Base-by-base conservation (phyloP, 2,113 vertebrate species). In the Salminus brasiliensis region DNA sequence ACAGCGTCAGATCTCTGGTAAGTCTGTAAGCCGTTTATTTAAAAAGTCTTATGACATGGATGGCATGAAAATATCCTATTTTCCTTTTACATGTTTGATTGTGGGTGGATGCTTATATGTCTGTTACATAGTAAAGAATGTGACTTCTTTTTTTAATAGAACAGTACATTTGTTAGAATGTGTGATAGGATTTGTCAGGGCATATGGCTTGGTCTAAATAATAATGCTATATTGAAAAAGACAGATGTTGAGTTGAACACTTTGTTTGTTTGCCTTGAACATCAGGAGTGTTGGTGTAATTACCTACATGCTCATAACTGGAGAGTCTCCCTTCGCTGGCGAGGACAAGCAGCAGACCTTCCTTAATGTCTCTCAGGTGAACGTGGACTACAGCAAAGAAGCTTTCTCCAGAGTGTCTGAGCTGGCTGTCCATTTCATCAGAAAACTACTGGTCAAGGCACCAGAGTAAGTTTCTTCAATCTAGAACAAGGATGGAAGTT, bases 1-100 rank as follows among this genome's bases (percentile, higher is more conserved):
- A 98, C 97, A 60, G 94, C 97, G n/a, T 94, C 96, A 57, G 97
- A 99, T 87, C 93, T 99, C 79, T 99, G 97, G 97, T 99, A 92
- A 93, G 96, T 84, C 52, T 66, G 9, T 72, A 65, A 57, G 9
- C 57, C 52, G 6, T 76, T 76, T 10, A 43, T 41, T 34, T 55
- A 8, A 45, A 43, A 55, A 43, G 16, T 55, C 21, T 57, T 25
- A 25, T 55, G 52, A 11, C 21, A 7, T 0, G 25, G 1, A 55
- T n/a, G n/a, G n/a, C n/a, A n/a, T n/a, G n/a, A n/a, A n/a, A n/a
- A n/a, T n/a, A n/a, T n/a, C n/a, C n/a, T n/a, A n/a, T 23, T 15
- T 6, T 45, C 16, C 43, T 11, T 43, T 43, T 7, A 1, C 39
- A 43, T 7, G 9, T 43, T 43, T 4, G 39, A 43, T 43, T 45